Conservation (phyloP, 2,797 vertebrate species). For the Euthynnus affinis region DNA sequence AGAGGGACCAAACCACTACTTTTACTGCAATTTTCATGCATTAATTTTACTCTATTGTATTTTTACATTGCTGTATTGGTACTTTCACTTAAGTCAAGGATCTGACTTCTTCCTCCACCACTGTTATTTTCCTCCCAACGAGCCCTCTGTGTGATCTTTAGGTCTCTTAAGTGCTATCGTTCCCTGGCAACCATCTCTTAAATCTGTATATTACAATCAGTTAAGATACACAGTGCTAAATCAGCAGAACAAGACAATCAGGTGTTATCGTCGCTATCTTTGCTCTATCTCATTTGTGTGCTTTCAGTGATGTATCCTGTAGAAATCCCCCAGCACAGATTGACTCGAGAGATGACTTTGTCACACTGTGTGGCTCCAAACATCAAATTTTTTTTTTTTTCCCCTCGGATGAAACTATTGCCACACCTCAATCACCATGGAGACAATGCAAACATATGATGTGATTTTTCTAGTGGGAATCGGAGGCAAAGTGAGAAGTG, state of each 20-base stretch:
- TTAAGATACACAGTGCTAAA: not conserved
- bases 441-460: constrained; percentile 62
- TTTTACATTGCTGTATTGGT: too few relatives aligned
- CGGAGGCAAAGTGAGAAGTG: constrained; percentile 22
- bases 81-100: too few relatives aligned
- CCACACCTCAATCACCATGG: constrained; percentile 66
- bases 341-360: not conserved
- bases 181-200: constrained; percentile 1
- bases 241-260: not conserved
- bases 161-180: not conserved
- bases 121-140: not conserved
- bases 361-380: not conserved
- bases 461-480: constrained; percentile 52
- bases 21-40: too few relatives aligned
- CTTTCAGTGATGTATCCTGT: not conserved
- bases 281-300: constrained; percentile 11
- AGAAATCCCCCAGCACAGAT: not conserved
- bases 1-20: too few relatives aligned
- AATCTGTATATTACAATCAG: not conserved
- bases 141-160: not conserved
- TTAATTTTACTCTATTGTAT: too few relatives aligned
- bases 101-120: too few relatives aligned
- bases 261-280: not conserved
- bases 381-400: constrained; percentile 31
- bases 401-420: constrained; percentile 42